Evolutionary conservation across 2,797 vertebrate species (phyloP), one percentile per base, ranked within the genome.

Genomic region (Harpagifer antarcticus): DNA sequence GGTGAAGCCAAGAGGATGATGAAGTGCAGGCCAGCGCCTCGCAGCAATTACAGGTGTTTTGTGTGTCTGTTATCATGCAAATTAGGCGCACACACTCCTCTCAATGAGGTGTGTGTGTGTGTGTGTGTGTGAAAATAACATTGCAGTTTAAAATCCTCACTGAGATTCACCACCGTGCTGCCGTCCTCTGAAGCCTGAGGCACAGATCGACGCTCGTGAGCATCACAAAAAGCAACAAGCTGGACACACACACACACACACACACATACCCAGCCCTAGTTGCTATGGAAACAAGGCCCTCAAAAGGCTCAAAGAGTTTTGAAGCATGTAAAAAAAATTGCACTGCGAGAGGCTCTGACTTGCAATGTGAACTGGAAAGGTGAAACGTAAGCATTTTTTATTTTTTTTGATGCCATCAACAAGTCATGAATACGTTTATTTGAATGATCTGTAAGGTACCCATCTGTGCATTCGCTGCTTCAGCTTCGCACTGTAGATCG

Each of bases 271-370:
- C 84, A 73, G 11, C 16, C 68, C 69, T 66, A 40, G 91, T 93
- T 92, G 86, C 91, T 81, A 93, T 92, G 90, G 92, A 89, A 93
- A 93, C 92, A 90, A 56, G 85, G 78, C 74, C 83, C 82, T 88
- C 84, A 87, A 89, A 89, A 81, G 76, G 80, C 79, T 72, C 79
- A 77, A 86, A 85, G 83, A 86, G 72, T 86, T 89, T 87, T 87
- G 81, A 84, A 89, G 78, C 86, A 87, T 92, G 88, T 49, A 77
- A 64, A 72, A 82, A 59, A 78, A 89, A 78, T 75, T 56, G 80
- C 86, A 72, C 67, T 78, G 65, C 14, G 59, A 77, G 71, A 88
- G 76, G 50, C 60, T 86, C 70, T 61, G 73, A 86, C 67, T 82
- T 14, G 52, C 78, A 78, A 40, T 44, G 63, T 66, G 59, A 37